phyloP scores from a whole-genome alignment of 2,888 invertebrate genomes.

The Augiades crinisus region DNA sequence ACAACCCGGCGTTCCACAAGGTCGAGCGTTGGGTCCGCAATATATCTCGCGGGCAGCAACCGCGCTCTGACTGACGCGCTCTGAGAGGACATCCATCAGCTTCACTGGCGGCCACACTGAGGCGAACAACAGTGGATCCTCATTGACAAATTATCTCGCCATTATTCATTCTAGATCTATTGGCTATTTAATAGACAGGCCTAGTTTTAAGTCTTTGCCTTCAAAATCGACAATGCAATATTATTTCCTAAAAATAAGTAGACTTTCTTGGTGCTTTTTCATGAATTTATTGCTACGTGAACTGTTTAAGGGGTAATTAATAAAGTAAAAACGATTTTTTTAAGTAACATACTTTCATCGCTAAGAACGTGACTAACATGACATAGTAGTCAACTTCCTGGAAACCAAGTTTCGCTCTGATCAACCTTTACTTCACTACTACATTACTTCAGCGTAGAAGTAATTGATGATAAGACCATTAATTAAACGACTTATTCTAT shows the following conservation, averaged over 20 bases:
- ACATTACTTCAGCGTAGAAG: too few species aligned
- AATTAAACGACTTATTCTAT: neutral
- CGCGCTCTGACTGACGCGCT: conserved; percentile 79
- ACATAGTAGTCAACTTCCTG: too few species aligned
- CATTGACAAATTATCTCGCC: conserved; percentile 78
- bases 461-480: too few species aligned
- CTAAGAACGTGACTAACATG: too few species aligned
- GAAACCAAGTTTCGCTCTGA: too few species aligned
- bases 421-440: too few species aligned
- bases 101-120: conserved; percentile 78
- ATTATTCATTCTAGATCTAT: conserved; percentile 41
- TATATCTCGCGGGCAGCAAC: conserved; percentile 80
- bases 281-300: neutral
- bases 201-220: conserved; percentile 2
- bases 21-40: conserved; percentile 73
- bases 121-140: conserved; percentile 80
- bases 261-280: neutral
- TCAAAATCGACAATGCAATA: neutral
- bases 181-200: conserved; percentile 7
- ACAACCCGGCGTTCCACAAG: conserved; percentile 59
- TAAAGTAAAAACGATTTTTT: too few species aligned
- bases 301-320: too few species aligned
- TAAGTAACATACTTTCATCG: too few species aligned
- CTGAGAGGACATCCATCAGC: conserved; percentile 80
- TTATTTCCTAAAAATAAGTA: neutral